Conservation (phyloP, 2,797 vertebrate genomes). For the Crossoptilon crossoptilon region DNA sequence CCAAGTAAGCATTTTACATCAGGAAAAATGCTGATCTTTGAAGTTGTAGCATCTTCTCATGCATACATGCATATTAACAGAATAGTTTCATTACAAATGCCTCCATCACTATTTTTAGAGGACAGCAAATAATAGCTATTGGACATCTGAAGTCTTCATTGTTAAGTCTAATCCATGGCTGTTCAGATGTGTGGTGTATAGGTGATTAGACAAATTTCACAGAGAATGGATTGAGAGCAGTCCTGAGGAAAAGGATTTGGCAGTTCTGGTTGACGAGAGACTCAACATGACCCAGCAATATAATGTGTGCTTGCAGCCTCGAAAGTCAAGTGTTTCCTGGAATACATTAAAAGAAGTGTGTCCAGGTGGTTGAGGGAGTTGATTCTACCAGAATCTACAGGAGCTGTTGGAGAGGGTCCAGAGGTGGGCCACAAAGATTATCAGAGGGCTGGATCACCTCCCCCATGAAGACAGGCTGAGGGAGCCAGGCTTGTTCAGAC, state of each 20-base stretch:
- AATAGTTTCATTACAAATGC: neutral
- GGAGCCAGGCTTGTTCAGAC: too few species aligned
- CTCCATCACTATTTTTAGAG: neutral
- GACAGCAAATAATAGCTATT: neutral
- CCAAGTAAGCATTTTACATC: neutral
- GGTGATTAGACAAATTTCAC: neutral
- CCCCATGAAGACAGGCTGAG: too few species aligned
- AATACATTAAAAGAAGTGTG: neutral
- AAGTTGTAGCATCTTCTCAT: neutral
- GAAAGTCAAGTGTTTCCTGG: neutral
- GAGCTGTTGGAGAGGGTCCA: too few species aligned
- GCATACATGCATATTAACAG: neutral
- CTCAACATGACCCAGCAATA: too few species aligned
- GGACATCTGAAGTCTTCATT: neutral
- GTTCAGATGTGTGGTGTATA: neutral
- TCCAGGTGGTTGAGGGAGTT: neutral
- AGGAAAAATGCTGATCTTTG: constrained; percentile 17
- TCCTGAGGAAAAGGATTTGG: too few species aligned
- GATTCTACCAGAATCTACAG: neutral
- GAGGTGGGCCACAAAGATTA: too few species aligned
- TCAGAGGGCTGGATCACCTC: too few species aligned
- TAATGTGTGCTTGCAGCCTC: too few species aligned
- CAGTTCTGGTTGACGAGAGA: too few species aligned
- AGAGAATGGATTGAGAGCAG: too few species aligned
- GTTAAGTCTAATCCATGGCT: neutral